phyloP scores from a whole-genome alignment of 2,113 vertebrate genomes.

The Tachysurus fulvidraco region DNA sequence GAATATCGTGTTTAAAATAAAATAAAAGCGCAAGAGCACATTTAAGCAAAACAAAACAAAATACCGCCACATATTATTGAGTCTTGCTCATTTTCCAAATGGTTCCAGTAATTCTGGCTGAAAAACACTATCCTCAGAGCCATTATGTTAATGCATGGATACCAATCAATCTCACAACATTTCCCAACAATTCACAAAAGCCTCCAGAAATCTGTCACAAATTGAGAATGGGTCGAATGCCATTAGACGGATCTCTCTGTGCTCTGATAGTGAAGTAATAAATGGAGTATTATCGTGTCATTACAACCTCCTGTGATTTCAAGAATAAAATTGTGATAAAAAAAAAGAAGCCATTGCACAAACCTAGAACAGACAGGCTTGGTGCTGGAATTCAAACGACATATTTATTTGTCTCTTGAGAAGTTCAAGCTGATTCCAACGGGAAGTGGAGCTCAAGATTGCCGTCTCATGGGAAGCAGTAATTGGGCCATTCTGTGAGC shows the following conservation, averaged over 20 bases:
- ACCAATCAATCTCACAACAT: not conserved
- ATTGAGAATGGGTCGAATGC: not conserved
- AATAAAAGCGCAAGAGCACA: not conserved
- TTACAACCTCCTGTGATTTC: conserved; percentile 41
- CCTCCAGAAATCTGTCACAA: not conserved
- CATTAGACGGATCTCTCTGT: not conserved
- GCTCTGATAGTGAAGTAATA: conserved; percentile 49
- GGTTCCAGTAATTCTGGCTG: not conserved
- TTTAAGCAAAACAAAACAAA: not conserved
- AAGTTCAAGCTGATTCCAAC: not conserved
- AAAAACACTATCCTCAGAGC: conserved; percentile 6
- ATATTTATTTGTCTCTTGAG: conserved; percentile 14
- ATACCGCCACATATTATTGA: not conserved
- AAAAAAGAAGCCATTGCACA: conserved; percentile 35
- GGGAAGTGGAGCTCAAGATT: not conserved
- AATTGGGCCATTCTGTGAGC: conserved; percentile 40
- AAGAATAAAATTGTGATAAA: not conserved
- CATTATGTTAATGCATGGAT: conserved; percentile 10
- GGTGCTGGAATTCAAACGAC: conserved; percentile 24
- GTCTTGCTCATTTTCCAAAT: not conserved
- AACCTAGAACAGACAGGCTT: conserved; percentile 32
- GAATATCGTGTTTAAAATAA: not conserved
- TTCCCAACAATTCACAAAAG: conserved; percentile 1
- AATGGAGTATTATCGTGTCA: conserved; percentile 43
- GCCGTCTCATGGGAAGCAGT: not conserved